Base-by-base conservation (phyloP, 1,140 invertebrate species). In the Diachasmimorpha longicaudata region DNA sequence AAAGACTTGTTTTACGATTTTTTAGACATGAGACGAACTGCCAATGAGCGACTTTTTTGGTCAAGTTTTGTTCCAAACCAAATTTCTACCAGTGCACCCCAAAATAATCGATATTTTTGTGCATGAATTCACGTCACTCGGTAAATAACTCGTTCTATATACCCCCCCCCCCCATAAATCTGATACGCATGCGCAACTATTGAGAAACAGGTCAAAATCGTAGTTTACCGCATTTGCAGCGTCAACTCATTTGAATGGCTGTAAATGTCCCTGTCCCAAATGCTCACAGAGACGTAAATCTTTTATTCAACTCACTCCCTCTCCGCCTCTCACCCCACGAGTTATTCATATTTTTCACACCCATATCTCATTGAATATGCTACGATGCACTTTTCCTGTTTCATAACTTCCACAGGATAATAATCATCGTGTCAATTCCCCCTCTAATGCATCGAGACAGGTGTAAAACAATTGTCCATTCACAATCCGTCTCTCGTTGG, bases 201-300 rank as follows among this genome's bases (percentile, higher is more conserved):
- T 71, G 48, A 72, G 70, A 72, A 55, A 31, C 46, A 72, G 70
- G 70, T 72, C 70, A 72, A 48, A 52, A 16, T 31, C 46, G 48
- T 52, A 52, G 48, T 72, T 72, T 72, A 72, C 70, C 44, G 48
- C 52, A 37, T 72, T 46, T 19, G 36, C 69, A 44, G 16, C 39
- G 69, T 71, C 44, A 69, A 44, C 44, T 46, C 23, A 44, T 46
- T 63, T 63, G 58, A 63, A 63, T 63, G 21, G 23, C 58, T 63
- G 58, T 31, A 63, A 63, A 63, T 63, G 58, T 63, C 58, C 58
- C 58, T 63, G 58, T 63, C 58, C 58, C 23, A 63, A 63, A 63
- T 63, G 58, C 58, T 31, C 58, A 63, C 23, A 31, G 58, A 23
- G 23, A 63, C 58, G 58, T 63, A 63, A 63, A 63, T 63, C 58